Percentiles rank a stretch among this genome's conserved stretches.
Evolutionary conservation across 2,888 invertebrate species (phyloP).

Genomic region (Orthosia cruda): DNA sequence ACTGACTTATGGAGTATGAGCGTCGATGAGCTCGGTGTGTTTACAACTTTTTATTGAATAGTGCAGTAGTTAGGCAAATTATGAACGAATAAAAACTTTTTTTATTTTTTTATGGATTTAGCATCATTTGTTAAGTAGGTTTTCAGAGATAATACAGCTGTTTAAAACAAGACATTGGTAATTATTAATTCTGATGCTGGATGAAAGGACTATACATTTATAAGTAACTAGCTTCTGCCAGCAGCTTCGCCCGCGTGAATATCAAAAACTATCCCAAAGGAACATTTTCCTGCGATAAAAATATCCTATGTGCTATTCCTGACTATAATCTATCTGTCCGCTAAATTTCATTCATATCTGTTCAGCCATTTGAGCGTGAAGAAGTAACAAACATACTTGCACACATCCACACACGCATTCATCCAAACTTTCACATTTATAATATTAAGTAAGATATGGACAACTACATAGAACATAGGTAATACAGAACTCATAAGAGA

Average conservation of each 20-base stretch:
- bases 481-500: conserved; percentile 5
- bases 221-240: not conserved
- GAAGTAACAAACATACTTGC: too few species aligned
- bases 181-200: not conserved
- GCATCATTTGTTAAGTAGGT: not conserved
- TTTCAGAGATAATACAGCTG: not conserved
- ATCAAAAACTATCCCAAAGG: too few species aligned
- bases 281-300: too few species aligned
- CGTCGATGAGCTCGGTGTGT: conserved; percentile 57
- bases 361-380: too few species aligned
- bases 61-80: not conserved
- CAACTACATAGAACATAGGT: too few species aligned
- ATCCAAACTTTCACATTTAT: too few species aligned
- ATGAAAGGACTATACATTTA: not conserved
- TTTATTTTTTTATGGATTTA: not conserved
- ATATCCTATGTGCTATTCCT: too few species aligned
- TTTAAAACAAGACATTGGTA: not conserved
- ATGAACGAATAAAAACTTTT: not conserved
- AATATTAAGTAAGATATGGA: too few species aligned
- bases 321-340: too few species aligned
- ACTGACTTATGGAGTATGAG: conserved; percentile 84
- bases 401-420: too few species aligned
- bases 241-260: too few species aligned
- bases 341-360: too few species aligned
- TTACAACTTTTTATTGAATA: conserved; percentile 55